Base-by-base conservation (phyloP, 2,888 invertebrate genomes). In the Ellobium chinense region DNA sequence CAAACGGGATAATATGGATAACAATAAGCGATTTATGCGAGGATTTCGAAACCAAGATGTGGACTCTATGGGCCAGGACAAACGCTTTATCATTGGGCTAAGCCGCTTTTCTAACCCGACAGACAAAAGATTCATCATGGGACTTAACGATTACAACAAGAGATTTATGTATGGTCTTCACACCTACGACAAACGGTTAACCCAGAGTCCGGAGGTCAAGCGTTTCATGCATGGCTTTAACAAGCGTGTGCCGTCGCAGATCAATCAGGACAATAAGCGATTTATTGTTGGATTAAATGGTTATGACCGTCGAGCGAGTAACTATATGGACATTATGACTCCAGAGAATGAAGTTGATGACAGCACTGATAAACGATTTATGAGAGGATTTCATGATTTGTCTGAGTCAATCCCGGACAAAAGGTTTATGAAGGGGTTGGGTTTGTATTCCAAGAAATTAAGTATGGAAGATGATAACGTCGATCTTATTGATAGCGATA, bases 261-360 rank as follows among this genome's bases (percentile, higher is more conserved):
- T 62, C 14, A 18, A 21, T 9, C 69, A 39, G 0, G 29, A 73
- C 0, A 27, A 27, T 9, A 74, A 80, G 68, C 36, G 74, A 18
- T 80, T 80, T 60, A 80, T 80, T 58, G 68, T 74, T n/a, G 80
- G 74, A 2, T 31, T 80, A 1, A 74, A 74, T 12, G 68, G 74
- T 7, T 80, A 80, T 54, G 37, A 66, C 1, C 34, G 60, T 7
- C 12, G 29, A 14, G n/a, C 21, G 2, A n/a, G 73, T 27, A 58
- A 72, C 1, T 4, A 34, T 21, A 24, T 73, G 1, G 29, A 56
- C 7, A 21, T n/a, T 31, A 14, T 2, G 14, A 2, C 5, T 9
- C 39, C 27, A 9, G 34, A 14, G 4, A 0, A 21, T 18, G 14
- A 12, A 27, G 56, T 9, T 1, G n/a, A 46, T 9, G 65, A 7